These are phyloP conservation scores for Atta texana DNA, from an alignment of 1,140 invertebrate genomes.

Conservation along the genomic window DNA sequence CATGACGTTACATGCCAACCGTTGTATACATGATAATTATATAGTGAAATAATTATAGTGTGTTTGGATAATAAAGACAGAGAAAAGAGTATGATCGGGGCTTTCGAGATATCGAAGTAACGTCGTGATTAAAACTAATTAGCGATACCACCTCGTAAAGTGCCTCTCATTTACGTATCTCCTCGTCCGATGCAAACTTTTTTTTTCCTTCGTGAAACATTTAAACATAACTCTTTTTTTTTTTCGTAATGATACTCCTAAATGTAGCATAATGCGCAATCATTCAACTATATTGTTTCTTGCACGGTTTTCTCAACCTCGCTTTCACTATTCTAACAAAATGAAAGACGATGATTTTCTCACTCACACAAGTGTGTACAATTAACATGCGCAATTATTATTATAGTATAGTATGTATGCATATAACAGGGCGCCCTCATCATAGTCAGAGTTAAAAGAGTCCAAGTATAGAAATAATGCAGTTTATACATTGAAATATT, in stretches of 20 bases:
- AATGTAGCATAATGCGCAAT: conserved; percentile 3
- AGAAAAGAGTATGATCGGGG: background rate
- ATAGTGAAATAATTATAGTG: conserved; percentile 43
- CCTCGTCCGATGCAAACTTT: background rate
- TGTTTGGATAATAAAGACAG: conserved; percentile 39
- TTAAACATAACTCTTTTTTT: background rate
- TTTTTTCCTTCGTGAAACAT: background rate
- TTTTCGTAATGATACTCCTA: background rate
- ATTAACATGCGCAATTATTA: conserved; percentile 3
- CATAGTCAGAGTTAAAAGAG: background rate
- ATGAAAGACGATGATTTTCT: background rate
- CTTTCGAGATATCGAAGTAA: conserved; percentile 17
- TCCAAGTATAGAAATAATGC: background rate
- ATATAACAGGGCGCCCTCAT: conserved; percentile 2
- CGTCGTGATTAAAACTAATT: conserved; percentile 54
- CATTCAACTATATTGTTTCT: background rate
- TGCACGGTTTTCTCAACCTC: background rate
- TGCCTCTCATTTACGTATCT: conserved; percentile 17
- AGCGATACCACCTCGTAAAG: conserved; percentile 42
- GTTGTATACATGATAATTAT: conserved; percentile 47
- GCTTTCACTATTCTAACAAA: background rate
- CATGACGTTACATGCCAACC: conserved; percentile 40
- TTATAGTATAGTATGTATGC: background rate
- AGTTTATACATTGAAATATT: conserved; percentile 22
- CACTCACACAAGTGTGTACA: background rate